Evolutionary conservation across 2,113 vertebrate species (phyloP).

Genomic region (Malurus cyaneus): DNA sequence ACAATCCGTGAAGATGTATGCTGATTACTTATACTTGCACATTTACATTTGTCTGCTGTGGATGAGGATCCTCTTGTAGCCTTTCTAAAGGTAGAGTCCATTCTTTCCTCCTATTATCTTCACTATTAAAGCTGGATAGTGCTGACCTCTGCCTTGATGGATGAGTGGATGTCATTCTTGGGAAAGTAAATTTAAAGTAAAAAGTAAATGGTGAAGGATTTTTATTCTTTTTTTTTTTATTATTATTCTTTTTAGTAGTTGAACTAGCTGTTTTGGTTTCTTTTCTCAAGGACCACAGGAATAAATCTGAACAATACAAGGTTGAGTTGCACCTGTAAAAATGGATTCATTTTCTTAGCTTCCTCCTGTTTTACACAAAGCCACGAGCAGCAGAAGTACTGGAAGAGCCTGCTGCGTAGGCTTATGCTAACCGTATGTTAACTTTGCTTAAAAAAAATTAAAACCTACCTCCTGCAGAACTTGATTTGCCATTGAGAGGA

Average conservation of each 20-base stretch:
- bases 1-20: background rate
- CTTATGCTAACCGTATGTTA: slow-evolving; percentile 69
- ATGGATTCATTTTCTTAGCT: slow-evolving; percentile 45
- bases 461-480: slow-evolving; percentile 61
- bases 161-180: background rate
- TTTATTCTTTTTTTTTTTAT: background rate
- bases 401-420: slow-evolving; percentile 68
- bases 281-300: slow-evolving; percentile 31
- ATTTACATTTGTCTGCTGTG: background rate
- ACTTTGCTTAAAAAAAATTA: slow-evolving; percentile 65
- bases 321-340: slow-evolving; percentile 60
- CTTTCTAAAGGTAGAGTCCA: background rate
- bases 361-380: slow-evolving; percentile 62
- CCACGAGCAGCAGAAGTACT: slow-evolving; percentile 38
- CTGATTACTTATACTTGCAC: background rate
- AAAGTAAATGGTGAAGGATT: background rate
- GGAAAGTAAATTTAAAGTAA: background rate
- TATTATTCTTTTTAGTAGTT: background rate
- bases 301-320: slow-evolving; percentile 48
- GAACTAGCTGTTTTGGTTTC: slow-evolving; percentile 22
- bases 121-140: background rate
- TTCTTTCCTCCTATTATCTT: background rate
- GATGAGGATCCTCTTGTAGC: background rate
- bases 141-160: background rate
- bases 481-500: slow-evolving; percentile 61